These are phyloP conservation scores for Zootoca vivipara DNA, from an alignment of 2,113 vertebrate genomes.

Conservation along the genomic window DNA sequence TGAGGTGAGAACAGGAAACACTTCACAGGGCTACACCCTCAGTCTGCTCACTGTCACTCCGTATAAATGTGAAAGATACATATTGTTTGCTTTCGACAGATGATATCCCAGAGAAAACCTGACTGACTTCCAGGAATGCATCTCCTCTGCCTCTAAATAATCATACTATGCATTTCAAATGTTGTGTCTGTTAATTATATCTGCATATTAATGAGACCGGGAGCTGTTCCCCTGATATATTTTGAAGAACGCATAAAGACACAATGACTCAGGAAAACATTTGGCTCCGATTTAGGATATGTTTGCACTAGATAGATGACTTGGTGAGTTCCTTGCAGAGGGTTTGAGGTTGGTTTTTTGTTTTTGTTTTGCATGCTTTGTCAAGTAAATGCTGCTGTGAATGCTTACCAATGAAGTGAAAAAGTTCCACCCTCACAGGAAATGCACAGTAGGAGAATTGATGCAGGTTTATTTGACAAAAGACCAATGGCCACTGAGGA, in stretches of 20 bases:
- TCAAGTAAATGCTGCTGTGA: neutral
- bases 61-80: conserved; percentile 2
- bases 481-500: no score
- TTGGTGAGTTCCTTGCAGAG: neutral
- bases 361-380: neutral
- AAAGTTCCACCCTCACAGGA: no score
- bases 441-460: no score
- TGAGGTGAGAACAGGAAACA: conserved; percentile 8
- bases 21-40: conserved; percentile 21
- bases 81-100: conserved; percentile 2
- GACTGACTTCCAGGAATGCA: neutral
- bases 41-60: conserved; percentile 22
- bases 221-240: neutral
- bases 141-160: neutral
- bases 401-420: neutral
- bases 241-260: neutral
- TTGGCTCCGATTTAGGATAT: conserved; percentile 13
- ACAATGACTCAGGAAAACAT: neutral
- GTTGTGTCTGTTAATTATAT: conserved; percentile 3
- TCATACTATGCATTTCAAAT: conserved; percentile 18
- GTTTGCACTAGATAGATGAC: neutral
- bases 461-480: no score
- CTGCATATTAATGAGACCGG: neutral
- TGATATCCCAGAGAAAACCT: neutral
- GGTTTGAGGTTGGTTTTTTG: neutral